A percentile compares a stretch with the other conserved stretches of the same genome.
Conservation (phyloP, 2,797 vertebrate species). For the Scarus forsteni region DNA sequence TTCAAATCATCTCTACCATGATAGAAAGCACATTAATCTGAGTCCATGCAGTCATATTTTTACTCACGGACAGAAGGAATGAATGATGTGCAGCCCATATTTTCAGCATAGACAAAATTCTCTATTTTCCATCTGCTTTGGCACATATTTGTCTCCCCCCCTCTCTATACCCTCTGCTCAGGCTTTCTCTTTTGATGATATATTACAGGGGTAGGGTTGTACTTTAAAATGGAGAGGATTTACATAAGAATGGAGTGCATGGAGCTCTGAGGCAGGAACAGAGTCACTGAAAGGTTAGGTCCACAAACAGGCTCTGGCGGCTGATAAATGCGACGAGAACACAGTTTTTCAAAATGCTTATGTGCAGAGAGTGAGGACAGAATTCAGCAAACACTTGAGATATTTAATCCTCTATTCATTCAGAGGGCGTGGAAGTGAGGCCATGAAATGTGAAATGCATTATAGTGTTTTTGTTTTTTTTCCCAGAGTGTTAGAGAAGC, state of each 20-base stretch:
- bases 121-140: constrained; percentile 28
- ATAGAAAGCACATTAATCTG: constrained; percentile 38
- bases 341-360: constrained; percentile 47
- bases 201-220: constrained; percentile 18
- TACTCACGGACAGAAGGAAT: constrained; percentile 29
- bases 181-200: constrained; percentile 19
- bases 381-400: constrained; percentile 56
- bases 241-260: constrained; percentile 52
- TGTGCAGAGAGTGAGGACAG: constrained; percentile 36
- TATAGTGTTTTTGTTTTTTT: constrained; percentile 28
- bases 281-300: constrained; percentile 53
- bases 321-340: constrained; percentile 46
- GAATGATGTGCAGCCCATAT: constrained; percentile 35
- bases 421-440: constrained; percentile 22
- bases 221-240: constrained; percentile 54
- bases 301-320: constrained; percentile 20
- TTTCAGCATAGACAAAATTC: constrained; percentile 32
- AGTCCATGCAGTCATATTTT: constrained; percentile 14
- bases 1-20: constrained; percentile 40
- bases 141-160: constrained; percentile 35
- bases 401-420: constrained; percentile 58
- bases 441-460: constrained; percentile 55
- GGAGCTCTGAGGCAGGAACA: constrained; percentile 24
- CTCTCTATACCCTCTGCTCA: constrained; percentile 4
- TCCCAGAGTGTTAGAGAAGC: neutral